These are phyloP conservation scores for Synergus gifuensis DNA, from an alignment of 2,888 invertebrate species.

Conservation along the genomic window DNA sequence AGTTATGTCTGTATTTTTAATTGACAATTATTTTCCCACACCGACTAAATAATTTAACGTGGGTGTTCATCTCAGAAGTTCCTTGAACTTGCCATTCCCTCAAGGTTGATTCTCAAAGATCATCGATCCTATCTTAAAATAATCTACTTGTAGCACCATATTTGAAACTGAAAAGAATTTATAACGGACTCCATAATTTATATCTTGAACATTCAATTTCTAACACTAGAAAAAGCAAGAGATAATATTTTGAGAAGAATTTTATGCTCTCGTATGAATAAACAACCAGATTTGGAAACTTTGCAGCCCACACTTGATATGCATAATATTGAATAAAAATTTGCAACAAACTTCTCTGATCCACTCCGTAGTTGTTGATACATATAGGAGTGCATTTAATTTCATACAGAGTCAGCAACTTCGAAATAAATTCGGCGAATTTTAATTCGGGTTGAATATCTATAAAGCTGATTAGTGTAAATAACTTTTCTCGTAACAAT, in stretches of 20 bases:
- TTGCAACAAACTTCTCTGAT: neutral
- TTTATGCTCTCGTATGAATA: neutral
- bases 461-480: neutral
- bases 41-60: constrained; percentile 28
- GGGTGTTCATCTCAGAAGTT: constrained; percentile 38
- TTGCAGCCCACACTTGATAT: neutral
- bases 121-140: constrained; percentile 22
- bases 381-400: neutral
- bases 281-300: neutral
- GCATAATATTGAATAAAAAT: neutral
- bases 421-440: neutral
- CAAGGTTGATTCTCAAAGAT: constrained; percentile 37
- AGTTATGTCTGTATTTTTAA: neutral
- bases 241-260: neutral
- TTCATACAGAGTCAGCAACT: neutral
- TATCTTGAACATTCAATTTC: neutral
- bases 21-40: constrained; percentile 19
- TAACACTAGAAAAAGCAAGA: neutral
- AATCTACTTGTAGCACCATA: constrained; percentile 2
- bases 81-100: constrained; percentile 38
- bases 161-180: neutral
- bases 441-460: neutral
- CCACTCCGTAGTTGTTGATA: neutral
- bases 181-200: neutral
- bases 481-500: neutral